These are phyloP conservation scores for Ellobius talpinus DNA, from an alignment of 2,113 vertebrate species.

Conservation along the genomic window DNA sequence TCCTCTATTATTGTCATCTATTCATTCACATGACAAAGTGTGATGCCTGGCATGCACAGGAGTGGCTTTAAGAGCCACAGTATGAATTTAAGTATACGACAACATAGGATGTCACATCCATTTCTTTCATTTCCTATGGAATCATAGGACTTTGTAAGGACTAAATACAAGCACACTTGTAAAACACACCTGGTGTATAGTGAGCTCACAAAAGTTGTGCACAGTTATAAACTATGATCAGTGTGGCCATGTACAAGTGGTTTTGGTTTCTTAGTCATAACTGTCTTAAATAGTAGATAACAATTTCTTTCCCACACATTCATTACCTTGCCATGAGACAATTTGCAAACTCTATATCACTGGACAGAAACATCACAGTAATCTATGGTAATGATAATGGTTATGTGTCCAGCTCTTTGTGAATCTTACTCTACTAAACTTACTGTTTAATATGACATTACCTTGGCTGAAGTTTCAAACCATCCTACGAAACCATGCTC, in stretches of 20 bases:
- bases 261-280: neutral
- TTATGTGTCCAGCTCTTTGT: neutral
- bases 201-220: neutral
- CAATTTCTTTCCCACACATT: neutral
- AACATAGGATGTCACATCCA: neutral
- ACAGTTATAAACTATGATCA: neutral
- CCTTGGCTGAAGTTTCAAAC: conserved; percentile 93
- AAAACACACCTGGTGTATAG: neutral
- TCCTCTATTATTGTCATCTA: neutral
- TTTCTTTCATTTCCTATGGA: conserved; percentile 44
- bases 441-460: conserved; percentile 68
- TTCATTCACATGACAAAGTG: conserved; percentile 29
- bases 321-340: neutral
- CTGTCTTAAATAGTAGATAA: conserved; percentile 13
- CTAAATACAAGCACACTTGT: neutral
- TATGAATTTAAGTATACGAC: neutral
- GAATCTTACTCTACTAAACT: neutral
- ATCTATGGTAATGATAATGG: neutral
- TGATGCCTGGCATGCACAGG: neutral
- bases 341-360: neutral
- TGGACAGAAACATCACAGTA: neutral
- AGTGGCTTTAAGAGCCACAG: neutral
- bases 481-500: conserved; percentile 91
- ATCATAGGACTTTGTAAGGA: neutral
- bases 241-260: neutral